Evolutionary conservation across 2,888 invertebrate species (phyloP), one percentile per base, ranked within the genome.

Genomic region (Drosophila meridiana): DNA sequence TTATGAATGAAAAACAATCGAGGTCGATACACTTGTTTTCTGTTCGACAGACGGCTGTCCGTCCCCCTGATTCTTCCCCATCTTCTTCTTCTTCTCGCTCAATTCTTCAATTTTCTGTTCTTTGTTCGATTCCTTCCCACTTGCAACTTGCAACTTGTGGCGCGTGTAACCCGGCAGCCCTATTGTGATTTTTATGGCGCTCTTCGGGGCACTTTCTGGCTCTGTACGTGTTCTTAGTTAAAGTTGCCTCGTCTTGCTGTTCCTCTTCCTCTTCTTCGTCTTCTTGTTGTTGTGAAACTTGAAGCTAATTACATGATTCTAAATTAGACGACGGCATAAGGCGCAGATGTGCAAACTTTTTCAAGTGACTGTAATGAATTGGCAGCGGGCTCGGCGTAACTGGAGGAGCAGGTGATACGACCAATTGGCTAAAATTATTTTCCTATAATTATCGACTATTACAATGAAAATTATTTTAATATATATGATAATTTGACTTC

Each of bases 21-120:
- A 85, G 90, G 88, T 90, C 90, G 86, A 82, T 90, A 90, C 87
- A 89, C 89, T 85, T 76, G 72, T 43, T 69, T 58, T 38, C 32
- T 48, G 53, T 43, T 57, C n/a, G 9, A 38, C 57, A 52, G 61
- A 40, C 34, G 40, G 13, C 48, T 34, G n/a, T 42, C 7, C n/a
- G 9, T 8, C 30, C n/a, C 28, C 13, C 40, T 1, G 13, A 14
- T 6, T 1, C 30, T 4, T n/a, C 14, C 48, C 53, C 8, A 20
- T 30, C 53, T 1, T 13, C n/a, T 0, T n/a, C 14, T 32, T n/a
- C 7, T n/a, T 14, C 45, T 8, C 20, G 32, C n/a, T 59, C n/a
- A 30, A 14, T 43, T 61, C 48, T 36, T 30, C 48, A 36, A 14
- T 57, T 47, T 28, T 65, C 42, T 47, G 14, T 42, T 45, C 32